These are phyloP conservation scores for Perca fluviatilis DNA, from an alignment of 2,113 vertebrate species.

Conservation along the genomic window DNA sequence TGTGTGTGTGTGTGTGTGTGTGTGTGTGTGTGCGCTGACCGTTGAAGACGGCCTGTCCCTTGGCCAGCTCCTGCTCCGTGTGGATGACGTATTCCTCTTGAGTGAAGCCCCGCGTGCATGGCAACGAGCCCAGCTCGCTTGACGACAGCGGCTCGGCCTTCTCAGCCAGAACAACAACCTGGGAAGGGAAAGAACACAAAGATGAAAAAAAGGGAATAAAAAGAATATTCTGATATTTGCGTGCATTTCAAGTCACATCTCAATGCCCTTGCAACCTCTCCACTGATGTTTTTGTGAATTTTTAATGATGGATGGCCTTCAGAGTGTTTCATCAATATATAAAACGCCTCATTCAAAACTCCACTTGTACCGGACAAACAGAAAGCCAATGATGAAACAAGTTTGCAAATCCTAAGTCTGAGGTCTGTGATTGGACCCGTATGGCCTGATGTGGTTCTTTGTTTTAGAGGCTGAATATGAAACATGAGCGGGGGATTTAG, in stretches of 20 bases:
- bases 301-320: not conserved
- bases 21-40: conserved; percentile 57
- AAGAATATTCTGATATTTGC: not conserved
- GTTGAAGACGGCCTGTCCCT: conserved; percentile 73
- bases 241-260: not conserved
- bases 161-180: conserved; percentile 51
- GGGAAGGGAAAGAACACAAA: not conserved
- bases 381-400: not conserved
- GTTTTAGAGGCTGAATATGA: not conserved
- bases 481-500: not conserved
- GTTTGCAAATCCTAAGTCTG: not conserved
- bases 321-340: not conserved
- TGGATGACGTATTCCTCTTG: conserved; percentile 67
- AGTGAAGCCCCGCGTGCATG: conserved; percentile 71
- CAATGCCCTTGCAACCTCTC: not conserved
- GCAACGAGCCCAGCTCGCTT: conserved; percentile 37
- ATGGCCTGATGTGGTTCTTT: not conserved
- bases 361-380: not conserved
- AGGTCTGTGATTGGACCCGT: not conserved
- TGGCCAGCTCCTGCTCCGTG: conserved; percentile 55
- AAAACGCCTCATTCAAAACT: not conserved
- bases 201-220: not conserved
- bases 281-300: not conserved
- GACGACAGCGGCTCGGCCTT: conserved; percentile 3
- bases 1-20: conserved; percentile 16